phyloP scores from a whole-genome alignment of 2,888 invertebrate genomes.

The Aleiodes leptofemur region DNA sequence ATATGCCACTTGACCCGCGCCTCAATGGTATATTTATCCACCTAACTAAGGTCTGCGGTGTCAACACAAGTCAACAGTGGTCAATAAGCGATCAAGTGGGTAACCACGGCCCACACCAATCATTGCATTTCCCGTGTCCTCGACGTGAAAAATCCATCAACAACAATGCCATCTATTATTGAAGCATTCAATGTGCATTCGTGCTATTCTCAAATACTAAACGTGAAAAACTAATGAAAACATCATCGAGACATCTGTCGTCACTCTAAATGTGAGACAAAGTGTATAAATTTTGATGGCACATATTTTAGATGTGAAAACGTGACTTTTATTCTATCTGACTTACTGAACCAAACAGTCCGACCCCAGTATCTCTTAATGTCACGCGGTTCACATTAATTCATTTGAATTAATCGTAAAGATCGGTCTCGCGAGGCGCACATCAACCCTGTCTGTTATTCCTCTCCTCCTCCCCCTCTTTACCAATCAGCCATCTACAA shows the following conservation, averaged over 20 bases:
- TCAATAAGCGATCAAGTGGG: constrained; percentile 74
- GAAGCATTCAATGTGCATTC: not conserved
- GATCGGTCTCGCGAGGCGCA: constrained; percentile 64
- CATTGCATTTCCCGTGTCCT: constrained; percentile 52
- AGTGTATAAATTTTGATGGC: not conserved
- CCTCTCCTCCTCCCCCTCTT: constrained; percentile 38
- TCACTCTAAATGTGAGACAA: constrained; percentile 12
- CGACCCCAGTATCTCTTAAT: constrained; percentile 61
- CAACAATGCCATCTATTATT: not conserved
- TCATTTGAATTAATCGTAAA: constrained; percentile 72
- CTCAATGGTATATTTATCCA: constrained; percentile 71
- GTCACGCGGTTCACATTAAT: constrained; percentile 72
- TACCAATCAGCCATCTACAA: constrained; percentile 49
- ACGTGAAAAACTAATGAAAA: constrained; percentile 36
- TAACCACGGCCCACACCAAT: constrained; percentile 69
- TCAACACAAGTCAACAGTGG: constrained; percentile 75
- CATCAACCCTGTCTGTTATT: constrained; percentile 57
- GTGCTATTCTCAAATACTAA: not conserved
- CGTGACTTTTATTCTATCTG: constrained; percentile 8
- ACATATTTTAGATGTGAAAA: not conserved
- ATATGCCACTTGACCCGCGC: constrained; percentile 71
- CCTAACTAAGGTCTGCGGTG: constrained; percentile 74
- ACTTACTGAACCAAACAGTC: constrained; percentile 29
- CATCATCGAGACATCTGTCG: constrained; percentile 11
- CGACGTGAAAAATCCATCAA: constrained; percentile 38